phyloP scores from a whole-genome alignment of 2,888 invertebrate genomes.

The Phasia obesa region DNA sequence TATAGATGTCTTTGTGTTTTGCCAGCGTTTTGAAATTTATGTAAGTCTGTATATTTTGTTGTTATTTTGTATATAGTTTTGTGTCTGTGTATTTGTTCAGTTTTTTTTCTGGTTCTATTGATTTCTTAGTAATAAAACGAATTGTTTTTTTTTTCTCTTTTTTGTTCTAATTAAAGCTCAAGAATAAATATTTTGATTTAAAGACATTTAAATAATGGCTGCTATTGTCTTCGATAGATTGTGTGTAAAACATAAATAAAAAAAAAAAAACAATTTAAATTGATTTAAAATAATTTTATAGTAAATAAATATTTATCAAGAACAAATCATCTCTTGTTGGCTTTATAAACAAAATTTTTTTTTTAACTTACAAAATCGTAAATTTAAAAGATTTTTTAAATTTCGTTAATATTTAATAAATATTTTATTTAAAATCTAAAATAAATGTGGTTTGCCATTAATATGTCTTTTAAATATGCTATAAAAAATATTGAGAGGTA shows the following conservation, averaged over 20 bases:
- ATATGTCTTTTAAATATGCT: no score
- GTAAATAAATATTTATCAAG: constrained; percentile 19
- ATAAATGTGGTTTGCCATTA: no score
- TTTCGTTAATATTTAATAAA: no score
- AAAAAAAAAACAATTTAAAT: constrained; percentile 28
- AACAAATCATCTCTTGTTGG: not conserved
- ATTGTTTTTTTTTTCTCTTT: constrained; percentile 3
- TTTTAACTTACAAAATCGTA: not conserved
- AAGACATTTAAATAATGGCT: constrained; percentile 27
- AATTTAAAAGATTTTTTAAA: no score
- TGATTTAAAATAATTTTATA: constrained; percentile 17
- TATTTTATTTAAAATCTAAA: no score
- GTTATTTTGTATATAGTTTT: not conserved
- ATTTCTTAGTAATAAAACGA: constrained; percentile 2
- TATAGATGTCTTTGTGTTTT: constrained; percentile 11
- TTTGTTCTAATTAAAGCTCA: constrained; percentile 28
- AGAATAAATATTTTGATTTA: constrained; percentile 33
- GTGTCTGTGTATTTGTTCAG: not conserved
- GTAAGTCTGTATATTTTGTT: not conserved
- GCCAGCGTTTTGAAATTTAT: constrained; percentile 27
- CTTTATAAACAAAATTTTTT: not conserved
- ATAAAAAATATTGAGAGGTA: no score
- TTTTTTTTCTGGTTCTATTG: not conserved
- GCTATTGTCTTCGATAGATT: not conserved
- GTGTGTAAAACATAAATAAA: constrained; percentile 17